Base-by-base conservation (phyloP, 2,888 invertebrate genomes). In the Thereva nobilitata region DNA sequence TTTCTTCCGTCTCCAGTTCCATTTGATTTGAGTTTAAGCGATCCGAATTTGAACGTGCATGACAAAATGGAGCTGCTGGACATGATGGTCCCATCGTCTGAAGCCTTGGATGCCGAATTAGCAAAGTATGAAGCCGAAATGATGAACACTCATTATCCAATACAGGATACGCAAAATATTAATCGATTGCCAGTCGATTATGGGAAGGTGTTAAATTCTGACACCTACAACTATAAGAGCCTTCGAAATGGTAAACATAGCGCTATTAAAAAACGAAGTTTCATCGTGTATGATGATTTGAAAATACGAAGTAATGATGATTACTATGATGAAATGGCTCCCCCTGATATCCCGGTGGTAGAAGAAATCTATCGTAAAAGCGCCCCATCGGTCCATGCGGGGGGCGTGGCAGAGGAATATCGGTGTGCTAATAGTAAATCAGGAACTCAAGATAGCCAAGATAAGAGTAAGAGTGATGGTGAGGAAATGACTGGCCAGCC, bases 1-100 rank as follows among this genome's bases (percentile, higher is more conserved):
- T 23, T 23, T 23, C 23, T 23, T 1, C 23, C 23, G 23, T 1
- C 1, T 1, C 23, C 23, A 23, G 2, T 23, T 2, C 23, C 23
- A 47, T 9, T 35, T 7, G 56, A 56, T 9, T 4, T 9, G 2
- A 44, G 42, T n/a, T 9, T 73, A 8, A 49, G 59, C 4, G 72
- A 74, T 69, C 73, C 70, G 1, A 64, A 71, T 53, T 61, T 73
- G 6, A 72, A 57, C 4, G 44, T 68, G 0, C 45, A 66, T 5
- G 73, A 73, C 41, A 73, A 74, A 70, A 67, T 71, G 7, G 52
- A 66, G 2, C 53, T 72, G 4, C 68, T 72, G 8, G 71, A 73
- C 52, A 49, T 64, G 0, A 37, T 73, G n/a, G 47, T 69, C 38
- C 53, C 70, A 35, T 34, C 65, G 4, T 65, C 68, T 47, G 56